Base-by-base conservation (phyloP, 2,888 invertebrate species). In the Stenodera caucasica region DNA sequence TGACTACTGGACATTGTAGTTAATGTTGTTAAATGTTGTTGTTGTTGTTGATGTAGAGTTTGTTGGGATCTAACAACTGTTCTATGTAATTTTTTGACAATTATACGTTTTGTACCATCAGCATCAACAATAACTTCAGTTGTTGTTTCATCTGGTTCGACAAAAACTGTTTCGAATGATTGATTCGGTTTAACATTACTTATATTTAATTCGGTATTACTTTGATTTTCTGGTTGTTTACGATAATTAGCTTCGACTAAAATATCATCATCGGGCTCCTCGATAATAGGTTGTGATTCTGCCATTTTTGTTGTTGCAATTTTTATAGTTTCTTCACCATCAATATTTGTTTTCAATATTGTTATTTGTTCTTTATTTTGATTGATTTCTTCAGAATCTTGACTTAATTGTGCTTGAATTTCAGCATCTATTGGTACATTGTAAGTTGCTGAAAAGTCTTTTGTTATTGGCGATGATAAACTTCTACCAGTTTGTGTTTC, bases 91-190 rank as follows among this genome's bases (percentile, higher is more conserved):
- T 90, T 92, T 67, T 85, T 88, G 0, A 92, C 88, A 58, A 92
- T 89, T 53, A 92, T 91, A 67, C 90, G 84, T 73, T 89, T 91
- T 0, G 90, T 90, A 4, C 92, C 92, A 76, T 92, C 92, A 15
- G 91, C 86, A 71, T 91, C 91, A 0, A 88, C 86, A n/a, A 90
- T 85, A 2, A 92, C 89, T 80, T 91, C 90, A 0, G 92, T 92
- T 0, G 90, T 91, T 1, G 91, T 90, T 75, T 91, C 90, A 76
- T 91, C 91, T 0, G 92, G 92, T 77, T 92, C 91, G 0, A 90
- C 86, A 76, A 92, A 86, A 4, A 91, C 84, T 0, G 92, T 92
- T 79, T 92, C 92, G 73, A 92, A 92, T 0, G 91, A 85, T 70
- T 90, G 89, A 66, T 78, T 78, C 0, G 91, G 90, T 30, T 87